These are phyloP conservation scores for Drosophila nr. medialis DNA, from an alignment of 2,888 invertebrate genomes.

Conservation along the genomic window DNA sequence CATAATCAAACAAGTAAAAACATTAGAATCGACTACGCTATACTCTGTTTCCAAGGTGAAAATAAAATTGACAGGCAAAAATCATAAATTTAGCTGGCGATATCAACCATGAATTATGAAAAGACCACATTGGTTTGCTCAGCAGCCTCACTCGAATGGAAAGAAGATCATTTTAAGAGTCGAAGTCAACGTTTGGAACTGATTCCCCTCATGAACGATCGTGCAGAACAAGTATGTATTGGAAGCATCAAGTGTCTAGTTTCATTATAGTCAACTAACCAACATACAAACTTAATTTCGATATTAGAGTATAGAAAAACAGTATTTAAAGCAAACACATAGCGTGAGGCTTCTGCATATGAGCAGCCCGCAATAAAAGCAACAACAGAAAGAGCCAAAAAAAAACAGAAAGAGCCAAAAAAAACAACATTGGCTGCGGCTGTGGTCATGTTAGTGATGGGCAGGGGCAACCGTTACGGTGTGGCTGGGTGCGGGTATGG, in stretches of 20 bases:
- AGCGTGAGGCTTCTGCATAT: conserved; percentile 39
- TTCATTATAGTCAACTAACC: not conserved
- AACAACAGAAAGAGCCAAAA: conserved; percentile 24
- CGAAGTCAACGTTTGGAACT: not conserved
- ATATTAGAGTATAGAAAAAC: conserved; percentile 7
- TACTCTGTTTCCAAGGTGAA: not conserved
- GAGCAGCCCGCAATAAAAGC: conserved; percentile 31
- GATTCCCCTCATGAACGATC: not conserved
- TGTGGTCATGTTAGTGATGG: conserved; percentile 33
- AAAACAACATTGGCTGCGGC: conserved; percentile 20
- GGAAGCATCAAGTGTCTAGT: not conserved
- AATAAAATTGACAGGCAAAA: not conserved
- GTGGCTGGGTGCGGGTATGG: conserved; percentile 33
- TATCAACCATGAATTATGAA: not conserved
- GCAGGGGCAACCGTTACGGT: conserved; percentile 13
- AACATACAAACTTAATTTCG: not conserved
- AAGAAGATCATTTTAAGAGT: not conserved
- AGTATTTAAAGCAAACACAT: conserved; percentile 52
- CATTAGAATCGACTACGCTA: not conserved
- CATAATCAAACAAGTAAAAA: conserved; percentile 23
- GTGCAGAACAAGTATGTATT: not conserved
- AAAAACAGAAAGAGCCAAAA: conserved; percentile 8
- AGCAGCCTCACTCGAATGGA: not conserved
- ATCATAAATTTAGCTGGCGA: not conserved
- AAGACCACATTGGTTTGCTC: not conserved